Base-by-base conservation (phyloP, 2,888 invertebrate genomes). In the Tortrix viridana region DNA sequence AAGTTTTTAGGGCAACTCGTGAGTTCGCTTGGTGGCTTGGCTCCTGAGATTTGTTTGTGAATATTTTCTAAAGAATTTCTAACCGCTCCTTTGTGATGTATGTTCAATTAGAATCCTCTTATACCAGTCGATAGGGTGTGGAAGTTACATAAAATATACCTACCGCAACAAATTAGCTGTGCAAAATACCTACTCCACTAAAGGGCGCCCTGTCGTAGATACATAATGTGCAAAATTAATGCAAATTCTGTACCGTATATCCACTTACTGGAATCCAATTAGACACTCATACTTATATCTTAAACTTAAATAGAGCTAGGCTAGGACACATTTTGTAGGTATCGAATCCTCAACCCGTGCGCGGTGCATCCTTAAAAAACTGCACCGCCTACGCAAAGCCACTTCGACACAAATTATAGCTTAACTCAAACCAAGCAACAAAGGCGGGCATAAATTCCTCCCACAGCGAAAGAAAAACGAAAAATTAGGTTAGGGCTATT, bases 1-100 rank as follows among this genome's bases (percentile, higher is more conserved):
- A 72, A 74, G 82, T 89, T 89, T 89, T 89, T 90, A 89, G 80
- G 77, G 74, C 72, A 75, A 81, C 78, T 84, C 86, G 87, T 87
- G 85, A 84, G 85, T 81, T 75, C 76, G 76, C 71, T 76, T 62
- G 56, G 19, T 62, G 56, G 58, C 38, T 53, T 78, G 74, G 76
- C 77, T 74, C 74, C 74, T 77, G 82, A 82, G 84, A 84, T 86
- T 84, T 86, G 83, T 84, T 86, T 82, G 84, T 85, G 83, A 83
- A 67, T 55, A 22, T 62, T n/a, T 71, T 71, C 66, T 73, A 46
- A 79, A 77, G 85, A 85, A 85, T 85, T 83, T 82, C 78, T 77
- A 80, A 82, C 75, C 41, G 41, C 37, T 49, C 54, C 41, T 48
- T 63, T 47, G 52, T 63, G 12, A 32, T 32, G 32, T 12, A 32